phyloP scores from a whole-genome alignment of 2,113 vertebrate species.

The Pimephales promelas region DNA sequence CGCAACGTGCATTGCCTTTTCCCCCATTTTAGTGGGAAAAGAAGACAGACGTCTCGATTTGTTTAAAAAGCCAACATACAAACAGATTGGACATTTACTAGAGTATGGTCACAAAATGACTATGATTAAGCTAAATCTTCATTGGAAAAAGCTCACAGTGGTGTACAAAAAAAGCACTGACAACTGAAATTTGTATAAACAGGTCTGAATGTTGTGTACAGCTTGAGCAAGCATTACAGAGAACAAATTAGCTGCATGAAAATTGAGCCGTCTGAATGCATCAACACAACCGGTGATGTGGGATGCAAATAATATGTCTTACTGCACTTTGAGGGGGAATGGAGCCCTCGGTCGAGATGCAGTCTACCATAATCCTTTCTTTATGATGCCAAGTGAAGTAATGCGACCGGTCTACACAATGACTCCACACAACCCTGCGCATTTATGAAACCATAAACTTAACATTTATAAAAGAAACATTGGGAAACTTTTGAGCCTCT shows the following conservation, averaged over 20 bases:
- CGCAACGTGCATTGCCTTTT: neutral
- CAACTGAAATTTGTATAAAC: slow-evolving; percentile 45
- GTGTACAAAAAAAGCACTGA: slow-evolving; percentile 46
- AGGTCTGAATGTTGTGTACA: slow-evolving; percentile 34
- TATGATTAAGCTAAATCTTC: slow-evolving; percentile 31
- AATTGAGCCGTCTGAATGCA: slow-evolving; percentile 48
- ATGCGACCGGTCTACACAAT: slow-evolving; percentile 41
- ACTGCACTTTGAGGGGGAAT: slow-evolving; percentile 32
- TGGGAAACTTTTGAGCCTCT: slow-evolving; percentile 53
- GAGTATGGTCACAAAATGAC: slow-evolving; percentile 16
- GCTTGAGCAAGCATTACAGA: slow-evolving; percentile 39
- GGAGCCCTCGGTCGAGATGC: slow-evolving; percentile 18
- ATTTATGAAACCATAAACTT: slow-evolving; percentile 64
- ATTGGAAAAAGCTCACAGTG: slow-evolving; percentile 30
- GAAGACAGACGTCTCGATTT: neutral
- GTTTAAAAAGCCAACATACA: slow-evolving; percentile 3
- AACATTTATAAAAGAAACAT: slow-evolving; percentile 61
- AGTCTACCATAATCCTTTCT: slow-evolving; percentile 53
- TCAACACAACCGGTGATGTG: neutral
- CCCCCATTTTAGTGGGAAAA: neutral
- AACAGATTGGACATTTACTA: slow-evolving; percentile 14
- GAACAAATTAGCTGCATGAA: slow-evolving; percentile 42
- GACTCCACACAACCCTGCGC: slow-evolving; percentile 41
- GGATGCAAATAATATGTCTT: neutral
- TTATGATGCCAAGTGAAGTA: slow-evolving; percentile 61